Conservation (phyloP, 1,140 invertebrate genomes). For the Argopecten irradians region DNA sequence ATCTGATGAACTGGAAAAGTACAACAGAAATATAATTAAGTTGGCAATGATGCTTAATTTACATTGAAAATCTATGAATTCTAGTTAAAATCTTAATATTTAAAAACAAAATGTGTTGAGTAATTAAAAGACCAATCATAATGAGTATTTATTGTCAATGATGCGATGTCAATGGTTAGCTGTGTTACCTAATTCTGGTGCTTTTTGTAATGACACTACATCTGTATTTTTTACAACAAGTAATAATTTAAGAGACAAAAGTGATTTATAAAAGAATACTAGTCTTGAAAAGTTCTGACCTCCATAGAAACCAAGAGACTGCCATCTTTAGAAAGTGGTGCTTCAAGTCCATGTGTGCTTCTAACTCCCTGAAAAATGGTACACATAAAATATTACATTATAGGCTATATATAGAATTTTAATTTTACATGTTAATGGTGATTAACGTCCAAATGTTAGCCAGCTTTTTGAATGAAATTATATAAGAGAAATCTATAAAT, state of each 20-base stretch:
- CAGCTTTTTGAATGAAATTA: no score
- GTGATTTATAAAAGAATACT: neutral
- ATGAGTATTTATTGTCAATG: no score
- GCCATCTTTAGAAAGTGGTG: conserved; percentile 74
- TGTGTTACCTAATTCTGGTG: no score
- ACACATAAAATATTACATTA: neutral
- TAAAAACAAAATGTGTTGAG: neutral
- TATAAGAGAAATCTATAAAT: no score
- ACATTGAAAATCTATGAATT: neutral
- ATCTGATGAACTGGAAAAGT: conserved; percentile 70
- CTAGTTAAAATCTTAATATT: neutral
- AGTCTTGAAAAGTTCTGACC: conserved; percentile 60
- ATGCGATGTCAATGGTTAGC: no score
- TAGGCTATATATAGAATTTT: no score
- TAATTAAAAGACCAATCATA: no score
- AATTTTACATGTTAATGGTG: no score
- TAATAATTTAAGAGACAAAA: neutral
- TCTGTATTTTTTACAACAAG: no score
- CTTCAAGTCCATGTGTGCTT: conserved; percentile 77
- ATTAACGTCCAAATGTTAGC: neutral
- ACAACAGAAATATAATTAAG: neutral
- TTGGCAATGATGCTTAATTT: conserved; percentile 18
- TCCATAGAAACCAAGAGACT: conserved; percentile 71
- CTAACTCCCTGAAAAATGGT: conserved; percentile 73
- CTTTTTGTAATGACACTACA: no score